Base-by-base conservation (phyloP, 2,888 invertebrate genomes). In the Plagiodera versicolora region DNA sequence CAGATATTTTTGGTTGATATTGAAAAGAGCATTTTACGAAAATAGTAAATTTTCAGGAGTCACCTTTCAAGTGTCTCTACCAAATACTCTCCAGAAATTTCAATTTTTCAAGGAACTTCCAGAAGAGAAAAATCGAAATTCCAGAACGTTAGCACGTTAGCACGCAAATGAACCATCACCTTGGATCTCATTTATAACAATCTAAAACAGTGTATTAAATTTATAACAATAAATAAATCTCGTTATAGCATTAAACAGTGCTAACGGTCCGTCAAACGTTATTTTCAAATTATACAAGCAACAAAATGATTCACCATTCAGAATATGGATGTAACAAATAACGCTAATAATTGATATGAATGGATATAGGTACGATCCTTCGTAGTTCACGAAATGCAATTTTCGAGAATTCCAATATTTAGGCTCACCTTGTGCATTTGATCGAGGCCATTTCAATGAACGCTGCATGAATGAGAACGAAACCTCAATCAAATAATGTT, bases 1-100 rank as follows among this genome's bases (percentile, higher is more conserved):
- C 39, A 39, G 39, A 39, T 39, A 39, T 39, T 39, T 39, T 39
- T 39, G 39, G 39, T 39, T 39, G 39, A 39, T 39, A 39, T 39
- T 14, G 39, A 39, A 14, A 39, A 39, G 39, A 39, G 39, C 39
- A 39, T 39, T 32, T 39, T n/a, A 39, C 14, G 39, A 39, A 39
- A 39, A n/a, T 14, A 39, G 14, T 10, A 14, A 10, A 3, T 39
- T 2, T 39, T 39, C 39, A n/a, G 11, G 14, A 10, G 2, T 39
- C 39, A 14, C 39, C 39, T 32, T 32, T 11, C 8, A 28, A n/a
- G 28, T 32, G 32, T 9, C 14, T 39, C 39, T 39, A 39, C 39
- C 39, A 39, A 39, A 39, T 39, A 14, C 39, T 39, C 39, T 39
- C 14, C 39, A n/a, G 2, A 39, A 39, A 14, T 39, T 14, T 39